Conservation (phyloP, 2,797 vertebrate genomes). For the Leptodactylus fallax region DNA sequence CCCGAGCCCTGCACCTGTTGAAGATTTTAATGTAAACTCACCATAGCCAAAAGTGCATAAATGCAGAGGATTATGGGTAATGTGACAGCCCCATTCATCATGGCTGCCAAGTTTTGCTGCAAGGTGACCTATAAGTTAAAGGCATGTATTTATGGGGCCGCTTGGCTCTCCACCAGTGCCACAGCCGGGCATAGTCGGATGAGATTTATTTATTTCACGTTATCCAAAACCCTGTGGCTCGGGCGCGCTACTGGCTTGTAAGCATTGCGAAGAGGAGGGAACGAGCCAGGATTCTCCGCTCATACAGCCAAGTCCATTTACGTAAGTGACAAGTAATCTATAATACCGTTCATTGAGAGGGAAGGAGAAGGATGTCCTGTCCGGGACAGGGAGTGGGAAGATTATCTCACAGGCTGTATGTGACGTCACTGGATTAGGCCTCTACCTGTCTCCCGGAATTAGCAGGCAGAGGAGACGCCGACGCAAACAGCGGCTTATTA, state of each 20-base stretch:
- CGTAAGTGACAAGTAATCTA: slow-evolving; percentile 44
- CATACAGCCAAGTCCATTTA: slow-evolving; percentile 11
- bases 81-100: too few species aligned
- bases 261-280: not conserved
- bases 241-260: not conserved
- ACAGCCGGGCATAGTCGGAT: not conserved
- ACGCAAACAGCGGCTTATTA: slow-evolving; percentile 24
- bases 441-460: slow-evolving; percentile 39
- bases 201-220: not conserved
- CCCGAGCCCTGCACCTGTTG: too few species aligned
- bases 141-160: not conserved
- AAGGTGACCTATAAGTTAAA: not conserved
- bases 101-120: not conserved
- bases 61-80: too few species aligned
- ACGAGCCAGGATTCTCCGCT: slow-evolving; percentile 32
- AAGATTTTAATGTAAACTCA: too few species aligned
- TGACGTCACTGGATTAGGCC: slow-evolving; percentile 30
- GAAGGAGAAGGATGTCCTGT: not conserved
- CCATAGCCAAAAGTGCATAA: too few species aligned
- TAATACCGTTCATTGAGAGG: slow-evolving; percentile 29
- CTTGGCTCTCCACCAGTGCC: not conserved
- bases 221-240: slow-evolving; percentile 5
- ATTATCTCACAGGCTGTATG: slow-evolving; percentile 28
- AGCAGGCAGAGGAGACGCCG: not conserved
- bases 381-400: not conserved